Base-by-base conservation (phyloP, 2,888 invertebrate genomes). In the Phengaris arion region DNA sequence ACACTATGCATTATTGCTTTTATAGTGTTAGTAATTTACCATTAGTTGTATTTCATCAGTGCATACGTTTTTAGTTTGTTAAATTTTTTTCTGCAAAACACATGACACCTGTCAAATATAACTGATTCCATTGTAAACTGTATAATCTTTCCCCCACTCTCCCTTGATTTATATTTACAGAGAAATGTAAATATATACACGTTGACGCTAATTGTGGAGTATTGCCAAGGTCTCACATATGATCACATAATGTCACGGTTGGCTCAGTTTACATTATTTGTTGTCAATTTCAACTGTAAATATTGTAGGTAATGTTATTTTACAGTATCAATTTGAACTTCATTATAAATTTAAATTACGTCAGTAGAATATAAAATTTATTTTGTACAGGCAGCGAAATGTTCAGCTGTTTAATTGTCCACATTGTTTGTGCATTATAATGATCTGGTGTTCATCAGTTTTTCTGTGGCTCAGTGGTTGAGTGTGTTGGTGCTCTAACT, bases 211-310 rank as follows among this genome's bases (percentile, higher is more conserved):
- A 87, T 89, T 87, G 87, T 92, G 91, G 91, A 90, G 87, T 86
- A 84, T 86, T 94, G 92, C 92, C 92, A 92, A 93, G 90, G 92
- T 91, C 90, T 89, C 85, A 88, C 89, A n/a, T n/a, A n/a, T n/a
- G n/a, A n/a, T n/a, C n/a, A n/a, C n/a, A 76, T 86, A 86, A 86
- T 90, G 87, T 88, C 85, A 86, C 75, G 81, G 86, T 82, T 82
- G 35, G 81, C 79, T 80, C 77, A 82, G 79, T 84, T 81, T 82
- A 70, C 57, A 70, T 57, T 82, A 80, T 78, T 75, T 75, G 73
- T 74, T 75, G 52, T 77, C 52, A 76, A 77, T 74, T 78, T 9
- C 5, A 22, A 22, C 10, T 59, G 57, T 15, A 5, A 7, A 35
- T 35, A 35, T 35, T 2, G 35, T 35, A 35, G 35, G 35, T 35